Conservation (phyloP, 2,888 invertebrate genomes). For the Saturnia japonica region DNA sequence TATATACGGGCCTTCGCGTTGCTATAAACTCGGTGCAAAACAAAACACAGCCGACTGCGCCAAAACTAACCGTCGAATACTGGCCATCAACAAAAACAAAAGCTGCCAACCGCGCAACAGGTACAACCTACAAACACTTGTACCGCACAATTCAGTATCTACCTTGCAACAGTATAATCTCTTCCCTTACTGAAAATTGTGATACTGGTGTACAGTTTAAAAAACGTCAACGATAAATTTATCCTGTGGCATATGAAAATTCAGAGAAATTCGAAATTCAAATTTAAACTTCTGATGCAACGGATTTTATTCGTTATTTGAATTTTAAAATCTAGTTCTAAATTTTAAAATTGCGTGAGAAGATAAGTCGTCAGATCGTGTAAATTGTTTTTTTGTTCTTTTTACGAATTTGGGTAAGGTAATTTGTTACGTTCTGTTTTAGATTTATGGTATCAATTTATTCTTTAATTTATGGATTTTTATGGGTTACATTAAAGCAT, state of each 20-base stretch:
- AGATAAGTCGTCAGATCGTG: constrained; percentile 20
- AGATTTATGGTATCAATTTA: background rate
- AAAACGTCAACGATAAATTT: background rate
- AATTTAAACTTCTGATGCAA: constrained; percentile 39
- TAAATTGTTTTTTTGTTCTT: constrained; percentile 4
- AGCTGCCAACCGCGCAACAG: constrained; percentile 56
- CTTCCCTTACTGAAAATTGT: constrained; percentile 1
- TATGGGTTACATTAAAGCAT: no score
- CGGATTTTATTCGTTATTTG: constrained; percentile 36
- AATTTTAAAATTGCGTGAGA: constrained; percentile 42
- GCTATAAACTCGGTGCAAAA: constrained; percentile 8
- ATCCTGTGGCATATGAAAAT: constrained; percentile 30
- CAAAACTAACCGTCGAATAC: constrained; percentile 45
- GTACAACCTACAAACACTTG: constrained; percentile 39
- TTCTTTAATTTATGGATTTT: background rate
- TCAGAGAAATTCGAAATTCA: constrained; percentile 36
- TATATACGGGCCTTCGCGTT: constrained; percentile 1
- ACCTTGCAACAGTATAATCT: constrained; percentile 16
- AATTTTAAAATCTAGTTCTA: constrained; percentile 43
- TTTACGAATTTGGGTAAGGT: background rate
- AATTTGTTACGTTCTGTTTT: background rate
- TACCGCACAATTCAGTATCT: constrained; percentile 1
- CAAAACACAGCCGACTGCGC: constrained; percentile 15
- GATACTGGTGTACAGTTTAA: background rate
- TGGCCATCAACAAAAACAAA: constrained; percentile 73